Base-by-base conservation (phyloP, 1,140 invertebrate genomes). In the Drosophila azteca region DNA sequence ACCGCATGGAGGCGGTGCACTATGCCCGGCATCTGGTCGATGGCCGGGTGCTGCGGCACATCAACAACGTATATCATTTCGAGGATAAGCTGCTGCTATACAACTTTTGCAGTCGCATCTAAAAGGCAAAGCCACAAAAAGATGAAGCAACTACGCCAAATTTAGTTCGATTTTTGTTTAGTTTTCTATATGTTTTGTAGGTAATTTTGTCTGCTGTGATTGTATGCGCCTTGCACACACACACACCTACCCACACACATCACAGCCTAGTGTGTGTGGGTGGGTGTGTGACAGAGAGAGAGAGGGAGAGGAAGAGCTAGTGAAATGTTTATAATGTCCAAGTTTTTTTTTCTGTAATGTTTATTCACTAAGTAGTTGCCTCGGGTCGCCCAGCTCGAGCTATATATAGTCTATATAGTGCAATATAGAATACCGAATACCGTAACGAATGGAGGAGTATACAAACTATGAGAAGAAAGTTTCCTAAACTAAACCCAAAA, bases 11-110 rank as follows among this genome's bases (percentile, higher is more conserved):
- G 81, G 97, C 96, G 15, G 93, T 96, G 1, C 93, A 93, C 35
- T 98, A 98, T 92, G 97, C 96, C n/a, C 93, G 95, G 22, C 95
- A 96, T 87, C 93, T 99, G 6, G 92, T 98, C 2, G 95, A 96
- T 85, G 97, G 97, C 9, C 93, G 96, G 61, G 95, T 98, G 5
- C 93, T 99, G 20, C 93, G 95, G 54, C 97, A 99, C 92, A 94
- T 98, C 20, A 95, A 96, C 73, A 94, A 95, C 54, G 94, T 95
- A 9, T 95, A 97, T 90, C 95, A 97, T 91, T 98, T 98, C 90
- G 93, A 94, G 55, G 95, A 96, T 79, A 93, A 94, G 64, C 94
- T 95, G 90, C 90, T 95, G 31, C 92, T 96, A 0, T 96, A 96
- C 79, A 95, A 93, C 35, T 96, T 96, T 88, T 91, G 83, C 77